A percentile compares a stretch with the other conserved stretches of the same genome.
phyloP scores from a whole-genome alignment of 2,888 invertebrate genomes.

The Synergus gifuensis region DNA sequence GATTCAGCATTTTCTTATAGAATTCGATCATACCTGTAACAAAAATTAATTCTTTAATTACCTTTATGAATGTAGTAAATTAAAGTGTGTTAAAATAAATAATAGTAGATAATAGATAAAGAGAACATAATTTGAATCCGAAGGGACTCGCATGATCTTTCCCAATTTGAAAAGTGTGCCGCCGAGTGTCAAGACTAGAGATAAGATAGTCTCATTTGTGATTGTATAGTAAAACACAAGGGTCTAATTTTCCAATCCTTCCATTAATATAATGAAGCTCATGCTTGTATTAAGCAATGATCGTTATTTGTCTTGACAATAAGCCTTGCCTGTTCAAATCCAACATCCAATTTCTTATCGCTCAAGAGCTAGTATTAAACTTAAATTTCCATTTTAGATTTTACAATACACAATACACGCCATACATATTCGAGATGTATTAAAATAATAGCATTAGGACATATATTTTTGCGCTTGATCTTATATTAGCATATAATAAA shows the following conservation, averaged over 20 bases:
- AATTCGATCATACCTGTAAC: too few species aligned
- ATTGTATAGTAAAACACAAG: not conserved
- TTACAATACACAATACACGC: not conserved
- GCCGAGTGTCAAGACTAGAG: constrained; percentile 42
- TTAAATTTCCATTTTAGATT: constrained; percentile 11
- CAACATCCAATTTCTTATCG: not conserved
- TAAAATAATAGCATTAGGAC: not conserved
- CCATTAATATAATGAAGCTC: not conserved
- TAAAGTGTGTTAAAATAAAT: not conserved
- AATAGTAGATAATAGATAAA: not conserved
- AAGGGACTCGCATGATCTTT: constrained; percentile 19
- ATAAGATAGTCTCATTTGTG: not conserved
- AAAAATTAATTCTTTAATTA: too few species aligned
- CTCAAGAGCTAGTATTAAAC: not conserved
- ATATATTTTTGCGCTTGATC: too few species aligned
- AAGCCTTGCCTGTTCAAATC: not conserved
- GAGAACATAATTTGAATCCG: not conserved
- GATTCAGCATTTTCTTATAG: too few species aligned
- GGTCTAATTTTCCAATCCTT: not conserved
- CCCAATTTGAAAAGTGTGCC: constrained; percentile 41
- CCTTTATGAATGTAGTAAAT: not conserved
- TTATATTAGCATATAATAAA: too few species aligned
- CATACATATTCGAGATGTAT: not conserved
- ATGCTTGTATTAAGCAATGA: not conserved
- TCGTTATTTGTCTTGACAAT: constrained; percentile 3